These are phyloP conservation scores for Cylindroiulus punctatus DNA, from an alignment of 2,888 invertebrate genomes.

Conservation along the genomic window DNA sequence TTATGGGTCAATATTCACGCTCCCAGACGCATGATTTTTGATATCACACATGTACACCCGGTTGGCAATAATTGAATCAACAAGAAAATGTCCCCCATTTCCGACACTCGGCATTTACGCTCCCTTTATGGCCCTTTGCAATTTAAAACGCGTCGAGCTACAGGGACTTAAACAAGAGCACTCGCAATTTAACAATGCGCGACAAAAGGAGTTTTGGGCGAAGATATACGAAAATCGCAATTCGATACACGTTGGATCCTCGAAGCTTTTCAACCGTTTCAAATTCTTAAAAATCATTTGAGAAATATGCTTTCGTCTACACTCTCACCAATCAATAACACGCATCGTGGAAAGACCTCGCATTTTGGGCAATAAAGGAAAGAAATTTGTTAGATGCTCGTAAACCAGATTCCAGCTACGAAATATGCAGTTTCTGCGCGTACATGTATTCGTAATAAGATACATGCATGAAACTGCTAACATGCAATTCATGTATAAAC, in stretches of 20 bases:
- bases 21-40: constrained; percentile 14
- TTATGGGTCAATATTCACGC: constrained; percentile 32
- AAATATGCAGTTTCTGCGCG: too few species aligned
- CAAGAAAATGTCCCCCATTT: background rate
- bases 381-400: too few species aligned
- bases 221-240: background rate
- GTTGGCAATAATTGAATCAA: background rate
- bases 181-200: background rate
- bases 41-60: background rate
- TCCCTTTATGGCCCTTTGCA: constrained; percentile 1
- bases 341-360: background rate
- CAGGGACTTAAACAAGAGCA: constrained; percentile 1
- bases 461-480: too few species aligned
- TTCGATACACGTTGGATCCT: background rate
- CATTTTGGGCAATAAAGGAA: background rate
- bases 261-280: constrained; percentile 10
- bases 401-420: too few species aligned
- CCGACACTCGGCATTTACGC: background rate
- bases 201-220: background rate
- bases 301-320: background rate
- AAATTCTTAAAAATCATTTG: background rate
- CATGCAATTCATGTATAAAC: too few species aligned
- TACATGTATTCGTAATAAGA: too few species aligned
- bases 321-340: background rate
- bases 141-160: constrained; percentile 9